Conservation (phyloP, 2,888 invertebrate species). For the Altica lythri region DNA sequence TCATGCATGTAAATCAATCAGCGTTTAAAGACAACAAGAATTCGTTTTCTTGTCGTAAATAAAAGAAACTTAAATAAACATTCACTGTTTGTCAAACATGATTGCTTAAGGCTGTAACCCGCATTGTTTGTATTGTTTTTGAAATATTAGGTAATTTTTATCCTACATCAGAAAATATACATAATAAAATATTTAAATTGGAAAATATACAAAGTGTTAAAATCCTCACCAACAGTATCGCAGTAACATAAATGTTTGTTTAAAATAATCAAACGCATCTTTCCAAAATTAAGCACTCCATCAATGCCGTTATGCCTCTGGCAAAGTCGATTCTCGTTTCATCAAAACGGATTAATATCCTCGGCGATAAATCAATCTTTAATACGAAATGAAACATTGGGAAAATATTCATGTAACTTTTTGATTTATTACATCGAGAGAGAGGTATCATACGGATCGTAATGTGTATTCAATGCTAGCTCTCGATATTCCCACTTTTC, state of each 20-base stretch:
- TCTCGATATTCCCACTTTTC: slow-evolving; percentile 20
- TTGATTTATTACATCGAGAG: slow-evolving; percentile 39
- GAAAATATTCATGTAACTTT: slow-evolving; percentile 43
- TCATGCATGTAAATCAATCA: too few species aligned
- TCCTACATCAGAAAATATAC: too few species aligned
- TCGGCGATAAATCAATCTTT: slow-evolving; percentile 39
- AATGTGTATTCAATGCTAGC: slow-evolving; percentile 29
- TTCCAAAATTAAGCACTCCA: not conserved
- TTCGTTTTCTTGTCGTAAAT: slow-evolving; percentile 13
- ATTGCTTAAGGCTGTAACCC: slow-evolving; percentile 8
- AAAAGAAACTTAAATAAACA: slow-evolving; percentile 19
- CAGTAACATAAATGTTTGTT: too few species aligned
- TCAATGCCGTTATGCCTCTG: not conserved
- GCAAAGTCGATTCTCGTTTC: slow-evolving; percentile 35
- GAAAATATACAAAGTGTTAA: too few species aligned
- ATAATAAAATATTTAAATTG: too few species aligned
- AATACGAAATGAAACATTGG: slow-evolving; percentile 40
- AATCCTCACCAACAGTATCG: too few species aligned
- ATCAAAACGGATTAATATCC: slow-evolving; percentile 40
- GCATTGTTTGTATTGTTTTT: too few species aligned
- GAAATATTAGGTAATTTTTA: too few species aligned
- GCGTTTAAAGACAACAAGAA: slow-evolving; percentile 11
- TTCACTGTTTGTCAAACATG: slow-evolving; percentile 21
- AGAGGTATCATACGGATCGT: slow-evolving; percentile 27
- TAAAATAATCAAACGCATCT: slow-evolving; percentile 1